Base-by-base conservation (phyloP, 2,113 vertebrate genomes). In the Emydocephalus ijimae region DNA sequence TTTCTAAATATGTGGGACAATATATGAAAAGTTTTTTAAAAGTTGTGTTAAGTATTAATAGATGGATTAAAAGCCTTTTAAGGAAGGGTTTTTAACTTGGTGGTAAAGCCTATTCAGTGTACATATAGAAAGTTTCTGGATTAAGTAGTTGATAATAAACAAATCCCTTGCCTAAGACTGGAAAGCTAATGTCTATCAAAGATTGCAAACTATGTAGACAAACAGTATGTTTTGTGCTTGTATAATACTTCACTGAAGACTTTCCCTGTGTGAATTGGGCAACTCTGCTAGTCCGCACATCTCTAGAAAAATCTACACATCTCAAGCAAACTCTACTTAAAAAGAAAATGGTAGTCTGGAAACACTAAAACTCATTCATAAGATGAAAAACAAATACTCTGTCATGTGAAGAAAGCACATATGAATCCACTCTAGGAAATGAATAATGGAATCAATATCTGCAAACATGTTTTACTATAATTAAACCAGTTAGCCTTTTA, bases 401-500 rank as follows among this genome's bases (percentile, higher is more conserved):
- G 74, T 43, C 24, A 57, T 85, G 55, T 50, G 39, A 14, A 90
- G 29, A 87, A 59, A 23, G 20, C 85, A 39, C 20, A 24, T 10
- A 48, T 64, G 29, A 64, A 23, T 39, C 56, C 24, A n/a, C 90
- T 55, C 45, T 85, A 34, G n/a, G 5, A n/a, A 59, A 91, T 87
- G 15, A 61, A 23, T 14, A 54, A 14, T 54, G 57, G 34, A 11
- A 50, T 50, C 85, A 92, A 14, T 7, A 88, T 34, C 45, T 4
- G 55, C 90, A 48, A 57, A 21, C 26, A 87, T 61, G 26, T 8
- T 87, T 89, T 57, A 23, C 54, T 55, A 89, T 5, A 89, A 39
- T 10, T 21, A 56, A 56, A 34, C 52, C 29, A 39, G 54, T 56
- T 56, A 59, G 39, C 10, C 5, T 81, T 89, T 95, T 95, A 99